These are phyloP conservation scores for Lycorma delicatula DNA, from an alignment of 1,140 invertebrate species.

Conservation along the genomic window DNA sequence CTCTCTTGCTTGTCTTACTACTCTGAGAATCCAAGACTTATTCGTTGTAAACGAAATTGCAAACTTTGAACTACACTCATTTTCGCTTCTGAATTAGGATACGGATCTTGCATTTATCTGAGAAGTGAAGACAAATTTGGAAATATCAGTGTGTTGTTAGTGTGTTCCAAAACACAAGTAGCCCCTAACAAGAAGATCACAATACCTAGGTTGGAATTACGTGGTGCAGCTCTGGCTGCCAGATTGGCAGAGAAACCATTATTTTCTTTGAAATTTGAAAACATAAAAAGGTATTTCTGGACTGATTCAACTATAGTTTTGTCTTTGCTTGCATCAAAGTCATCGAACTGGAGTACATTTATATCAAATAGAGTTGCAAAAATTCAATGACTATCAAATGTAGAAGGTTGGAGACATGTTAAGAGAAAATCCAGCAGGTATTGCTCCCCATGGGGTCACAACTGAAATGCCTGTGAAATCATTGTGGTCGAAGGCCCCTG, in stretches of 20 bases:
- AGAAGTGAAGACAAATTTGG: too few species aligned
- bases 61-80: too few species aligned
- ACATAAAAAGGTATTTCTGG: neutral
- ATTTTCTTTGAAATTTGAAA: neutral
- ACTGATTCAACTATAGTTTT: neutral
- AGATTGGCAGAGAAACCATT: conserved; percentile 11
- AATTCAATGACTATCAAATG: neutral
- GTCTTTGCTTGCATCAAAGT: neutral
- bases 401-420: too few species aligned
- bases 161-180: conserved; percentile 29
- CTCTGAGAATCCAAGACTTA: too few species aligned
- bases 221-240: conserved; percentile 24
- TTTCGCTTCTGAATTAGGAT: too few species aligned
- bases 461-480: too few species aligned
- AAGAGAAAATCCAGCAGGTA: too few species aligned
- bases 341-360: neutral
- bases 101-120: too few species aligned
- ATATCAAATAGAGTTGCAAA: neutral
- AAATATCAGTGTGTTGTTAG: neutral
- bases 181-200: conserved; percentile 28
- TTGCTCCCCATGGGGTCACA: too few species aligned
- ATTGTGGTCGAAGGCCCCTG: too few species aligned
- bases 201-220: conserved; percentile 31
- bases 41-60: too few species aligned
- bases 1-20: too few species aligned